Percentiles rank a stretch among this genome's conserved stretches.
phyloP scores from a whole-genome alignment of 2,113 vertebrate species.

The Ammospiza nelsoni region DNA sequence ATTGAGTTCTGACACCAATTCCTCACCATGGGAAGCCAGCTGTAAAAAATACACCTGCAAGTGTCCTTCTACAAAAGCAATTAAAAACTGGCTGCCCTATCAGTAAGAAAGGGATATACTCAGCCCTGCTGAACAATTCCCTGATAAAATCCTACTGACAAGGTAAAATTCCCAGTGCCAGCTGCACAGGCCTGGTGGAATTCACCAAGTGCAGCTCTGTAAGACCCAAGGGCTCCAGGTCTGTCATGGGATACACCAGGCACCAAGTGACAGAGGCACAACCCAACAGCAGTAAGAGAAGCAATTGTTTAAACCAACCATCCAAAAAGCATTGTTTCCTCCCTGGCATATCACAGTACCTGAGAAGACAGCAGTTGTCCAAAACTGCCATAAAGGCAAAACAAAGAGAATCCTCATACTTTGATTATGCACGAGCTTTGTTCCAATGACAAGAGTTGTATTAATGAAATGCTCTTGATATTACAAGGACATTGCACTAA shows the following conservation, averaged over 20 bases:
- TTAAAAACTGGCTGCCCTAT: not conserved
- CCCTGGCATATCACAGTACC: not conserved
- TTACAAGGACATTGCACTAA: not conserved
- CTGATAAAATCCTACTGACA: not conserved
- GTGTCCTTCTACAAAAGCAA: not conserved
- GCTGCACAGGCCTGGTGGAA: not conserved
- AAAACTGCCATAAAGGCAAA: not conserved
- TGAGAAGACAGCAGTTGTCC: not conserved
- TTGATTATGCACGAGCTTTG: not conserved
- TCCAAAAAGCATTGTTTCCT: not conserved
- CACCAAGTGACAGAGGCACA: not conserved
- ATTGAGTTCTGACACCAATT: not conserved
- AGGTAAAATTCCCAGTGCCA: not conserved
- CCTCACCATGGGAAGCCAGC: not conserved
- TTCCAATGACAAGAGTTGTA: not conserved
- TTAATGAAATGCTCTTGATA: not conserved
- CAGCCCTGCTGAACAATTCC: not conserved
- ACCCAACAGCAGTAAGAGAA: not conserved
- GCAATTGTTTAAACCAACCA: not conserved
- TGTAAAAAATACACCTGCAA: not conserved
- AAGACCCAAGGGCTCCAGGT: not conserved
- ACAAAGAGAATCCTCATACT: not conserved
- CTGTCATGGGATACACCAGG: accelerated
- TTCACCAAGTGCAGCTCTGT: not conserved
- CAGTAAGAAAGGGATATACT: not conserved